Conservation (phyloP, 2,888 invertebrate species). For the Galerucella nymphaeae region DNA sequence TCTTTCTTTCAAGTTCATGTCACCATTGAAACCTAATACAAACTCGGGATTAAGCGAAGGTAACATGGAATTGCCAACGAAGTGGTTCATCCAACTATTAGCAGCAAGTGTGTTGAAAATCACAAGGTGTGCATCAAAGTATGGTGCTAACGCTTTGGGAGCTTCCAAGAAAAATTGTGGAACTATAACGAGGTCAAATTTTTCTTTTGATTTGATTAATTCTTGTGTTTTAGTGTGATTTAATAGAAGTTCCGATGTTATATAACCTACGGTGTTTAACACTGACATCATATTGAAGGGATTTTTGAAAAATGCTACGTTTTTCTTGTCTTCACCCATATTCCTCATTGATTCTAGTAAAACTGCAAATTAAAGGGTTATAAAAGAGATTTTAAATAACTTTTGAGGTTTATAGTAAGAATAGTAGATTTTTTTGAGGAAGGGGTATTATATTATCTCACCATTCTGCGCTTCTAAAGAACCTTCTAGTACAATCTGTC, state of each 20-base stretch:
- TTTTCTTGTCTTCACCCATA: background rate
- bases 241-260: slow-evolving; percentile 53
- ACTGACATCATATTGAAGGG: no score
- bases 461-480: slow-evolving; percentile 10
- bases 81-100: slow-evolving; percentile 64
- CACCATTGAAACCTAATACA: slow-evolving; percentile 61
- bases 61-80: slow-evolving; percentile 65
- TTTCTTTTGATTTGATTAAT: slow-evolving; percentile 56
- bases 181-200: slow-evolving; percentile 63
- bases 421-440: no score
- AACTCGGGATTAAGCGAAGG: slow-evolving; percentile 67
- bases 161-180: slow-evolving; percentile 68
- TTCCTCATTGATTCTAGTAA: no score
- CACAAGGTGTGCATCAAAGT: slow-evolving; percentile 60
- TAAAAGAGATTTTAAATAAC: no score
- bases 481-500: slow-evolving; percentile 17
- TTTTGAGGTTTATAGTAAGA: no score
- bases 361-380: no score
- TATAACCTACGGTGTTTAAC: background rate
- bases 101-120: slow-evolving; percentile 65
- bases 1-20: slow-evolving; percentile 67
- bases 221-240: slow-evolving; percentile 53
- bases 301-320: background rate
- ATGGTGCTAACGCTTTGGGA: slow-evolving; percentile 60
- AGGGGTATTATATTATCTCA: background rate